These are phyloP conservation scores for Homarus americanus DNA, from an alignment of 1,140 invertebrate species.

Conservation along the genomic window DNA sequence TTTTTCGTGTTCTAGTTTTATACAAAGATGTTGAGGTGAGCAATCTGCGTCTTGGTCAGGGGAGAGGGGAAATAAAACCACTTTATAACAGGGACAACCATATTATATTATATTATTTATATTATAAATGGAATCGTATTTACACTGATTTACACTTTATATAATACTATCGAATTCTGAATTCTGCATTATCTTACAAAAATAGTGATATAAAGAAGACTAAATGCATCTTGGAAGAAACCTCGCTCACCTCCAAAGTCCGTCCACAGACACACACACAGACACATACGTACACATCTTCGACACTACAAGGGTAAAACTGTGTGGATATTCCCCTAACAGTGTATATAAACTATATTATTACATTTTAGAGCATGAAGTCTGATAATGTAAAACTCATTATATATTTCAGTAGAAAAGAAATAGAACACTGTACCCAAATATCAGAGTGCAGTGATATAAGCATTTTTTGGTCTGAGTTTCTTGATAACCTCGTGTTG, in stretches of 20 bases:
- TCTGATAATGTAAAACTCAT: too few species aligned
- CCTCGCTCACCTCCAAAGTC: neutral
- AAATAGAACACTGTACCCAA: too few species aligned
- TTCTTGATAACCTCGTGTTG: too few species aligned
- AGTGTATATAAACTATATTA: too few species aligned
- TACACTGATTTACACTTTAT: constrained; percentile 55
- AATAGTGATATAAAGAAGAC: constrained; percentile 41
- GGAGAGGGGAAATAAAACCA: neutral
- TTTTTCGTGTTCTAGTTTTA: neutral
- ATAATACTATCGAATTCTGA: constrained; percentile 58
- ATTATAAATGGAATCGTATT: constrained; percentile 51
- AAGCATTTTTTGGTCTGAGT: too few species aligned
- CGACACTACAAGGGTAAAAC: neutral
- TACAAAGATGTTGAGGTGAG: neutral
- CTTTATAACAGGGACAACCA: constrained; percentile 39
- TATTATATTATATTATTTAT: constrained; percentile 59
- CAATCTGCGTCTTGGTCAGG: neutral
- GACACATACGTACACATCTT: constrained; percentile 2
- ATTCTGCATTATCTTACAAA: constrained; percentile 54
- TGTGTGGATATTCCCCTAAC: neutral
- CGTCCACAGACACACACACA: neutral
- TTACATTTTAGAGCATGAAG: too few species aligned
- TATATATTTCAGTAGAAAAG: too few species aligned
- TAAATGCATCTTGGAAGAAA: constrained; percentile 44
- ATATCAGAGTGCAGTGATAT: too few species aligned